Evolutionary conservation across 2,888 invertebrate genomes (phyloP).

Genomic region (Halictus ligatus): DNA sequence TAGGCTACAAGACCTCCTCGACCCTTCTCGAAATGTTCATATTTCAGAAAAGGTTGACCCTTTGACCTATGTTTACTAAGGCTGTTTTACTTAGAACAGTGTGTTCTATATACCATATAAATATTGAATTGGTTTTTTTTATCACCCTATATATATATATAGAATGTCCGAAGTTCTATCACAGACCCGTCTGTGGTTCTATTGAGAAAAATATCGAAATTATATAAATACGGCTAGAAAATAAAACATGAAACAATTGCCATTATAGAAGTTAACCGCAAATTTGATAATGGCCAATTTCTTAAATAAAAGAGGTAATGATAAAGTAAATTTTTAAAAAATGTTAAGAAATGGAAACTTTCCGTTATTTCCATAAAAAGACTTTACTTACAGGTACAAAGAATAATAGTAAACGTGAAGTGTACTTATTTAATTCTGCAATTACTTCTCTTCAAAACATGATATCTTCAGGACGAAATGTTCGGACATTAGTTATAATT

Average conservation of each 20-base stretch:
- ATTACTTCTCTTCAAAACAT: constrained; percentile 38
- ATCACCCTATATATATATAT: too few species aligned
- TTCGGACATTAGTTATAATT: constrained; percentile 67
- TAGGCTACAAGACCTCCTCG: too few species aligned
- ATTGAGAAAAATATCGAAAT: neutral
- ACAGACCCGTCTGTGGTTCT: too few species aligned
- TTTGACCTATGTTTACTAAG: too few species aligned
- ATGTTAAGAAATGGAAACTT: neutral
- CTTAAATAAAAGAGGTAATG: constrained; percentile 27
- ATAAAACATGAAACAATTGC: constrained; percentile 45
- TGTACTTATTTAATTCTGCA: constrained; percentile 62
- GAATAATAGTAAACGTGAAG: constrained; percentile 49
- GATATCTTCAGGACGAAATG: constrained; percentile 47
- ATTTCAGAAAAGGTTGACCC: too few species aligned
- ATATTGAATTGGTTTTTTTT: too few species aligned
- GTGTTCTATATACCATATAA: too few species aligned
- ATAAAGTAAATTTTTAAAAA: too few species aligned
- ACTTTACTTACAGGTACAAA: constrained; percentile 18
- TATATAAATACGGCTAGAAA: neutral
- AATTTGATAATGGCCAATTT: constrained; percentile 44
- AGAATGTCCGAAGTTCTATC: neutral
- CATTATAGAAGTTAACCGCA: constrained; percentile 7
- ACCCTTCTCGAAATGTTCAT: too few species aligned
- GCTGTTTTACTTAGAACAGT: too few species aligned
- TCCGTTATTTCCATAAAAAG: constrained; percentile 18